These are phyloP conservation scores for Brachystomella parvula DNA, from an alignment of 1,140 invertebrate genomes.

Conservation along the genomic window DNA sequence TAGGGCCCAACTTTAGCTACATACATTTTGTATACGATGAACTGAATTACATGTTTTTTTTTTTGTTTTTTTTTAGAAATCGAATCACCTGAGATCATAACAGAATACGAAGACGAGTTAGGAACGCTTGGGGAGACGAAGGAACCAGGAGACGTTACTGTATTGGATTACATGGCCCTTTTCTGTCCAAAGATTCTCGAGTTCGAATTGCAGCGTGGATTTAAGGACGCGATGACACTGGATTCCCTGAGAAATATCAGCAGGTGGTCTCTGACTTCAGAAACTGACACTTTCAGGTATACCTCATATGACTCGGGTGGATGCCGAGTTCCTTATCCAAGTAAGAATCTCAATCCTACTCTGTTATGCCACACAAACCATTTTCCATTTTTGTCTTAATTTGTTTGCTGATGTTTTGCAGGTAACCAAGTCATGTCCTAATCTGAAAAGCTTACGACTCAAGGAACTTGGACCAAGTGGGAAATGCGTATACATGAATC, in stretches of 20 bases:
- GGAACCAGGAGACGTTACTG: not conserved
- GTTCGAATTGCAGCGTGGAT: not conserved
- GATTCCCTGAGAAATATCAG: not conserved
- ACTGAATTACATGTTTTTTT: not conserved
- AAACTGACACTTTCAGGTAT: not conserved
- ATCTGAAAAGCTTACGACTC: not conserved
- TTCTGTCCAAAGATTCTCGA: not conserved
- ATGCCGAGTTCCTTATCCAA: not conserved
- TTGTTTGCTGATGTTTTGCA: not conserved
- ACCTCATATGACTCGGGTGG: not conserved
- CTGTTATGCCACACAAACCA: not conserved
- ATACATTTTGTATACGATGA: not conserved
- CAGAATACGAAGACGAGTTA: not conserved
- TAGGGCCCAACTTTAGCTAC: not conserved
- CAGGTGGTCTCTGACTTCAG: not conserved
- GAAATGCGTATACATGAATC: conserved; percentile 20
- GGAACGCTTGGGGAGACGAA: not conserved
- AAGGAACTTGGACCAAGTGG: not conserved
- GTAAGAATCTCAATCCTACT: not conserved
- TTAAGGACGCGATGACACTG: not conserved
- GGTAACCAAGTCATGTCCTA: not conserved
- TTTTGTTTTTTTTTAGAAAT: not conserved
- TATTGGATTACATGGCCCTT: conserved; percentile 4
- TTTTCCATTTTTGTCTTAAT: not conserved
- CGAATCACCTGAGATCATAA: not conserved